Conservation (phyloP, 2,888 invertebrate species). For the Scrobipalpa costella region DNA sequence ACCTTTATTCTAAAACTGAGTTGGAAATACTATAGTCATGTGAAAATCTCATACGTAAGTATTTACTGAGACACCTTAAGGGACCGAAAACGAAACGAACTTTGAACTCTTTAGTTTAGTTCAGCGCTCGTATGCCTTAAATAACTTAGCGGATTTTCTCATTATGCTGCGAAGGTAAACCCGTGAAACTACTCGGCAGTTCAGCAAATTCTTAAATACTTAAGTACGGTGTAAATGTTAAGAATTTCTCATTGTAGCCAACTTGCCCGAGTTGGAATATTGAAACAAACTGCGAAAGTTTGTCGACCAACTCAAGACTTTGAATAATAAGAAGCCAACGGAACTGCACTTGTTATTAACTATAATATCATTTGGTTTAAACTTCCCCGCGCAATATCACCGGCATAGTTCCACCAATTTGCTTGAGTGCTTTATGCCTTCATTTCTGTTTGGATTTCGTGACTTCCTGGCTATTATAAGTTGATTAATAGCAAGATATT, state of each 20-base stretch:
- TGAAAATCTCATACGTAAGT: too few species aligned
- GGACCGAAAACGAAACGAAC: too few species aligned
- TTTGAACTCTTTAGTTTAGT: not conserved
- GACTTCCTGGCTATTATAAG: constrained; percentile 29
- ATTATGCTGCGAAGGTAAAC: constrained; percentile 21
- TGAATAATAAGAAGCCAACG: constrained; percentile 63
- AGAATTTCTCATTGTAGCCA: constrained; percentile 48
- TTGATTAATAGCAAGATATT: constrained; percentile 18
- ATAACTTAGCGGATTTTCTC: constrained; percentile 20
- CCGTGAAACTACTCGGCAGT: constrained; percentile 26
- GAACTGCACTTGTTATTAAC: constrained; percentile 57
- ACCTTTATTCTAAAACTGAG: too few species aligned
- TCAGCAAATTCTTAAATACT: constrained; percentile 41
- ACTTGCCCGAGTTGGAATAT: constrained; percentile 61
- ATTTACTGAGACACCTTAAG: too few species aligned
- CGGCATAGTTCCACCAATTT: constrained; percentile 34
- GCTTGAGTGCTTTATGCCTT: constrained; percentile 40
- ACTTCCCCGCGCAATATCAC: constrained; percentile 41
- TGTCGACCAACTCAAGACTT: constrained; percentile 56
- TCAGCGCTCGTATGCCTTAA: not conserved
- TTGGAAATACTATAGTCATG: too few species aligned
- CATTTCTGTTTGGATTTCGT: constrained; percentile 37
- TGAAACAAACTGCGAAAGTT: constrained; percentile 69
- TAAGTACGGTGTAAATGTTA: constrained; percentile 42
- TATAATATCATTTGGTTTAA: constrained; percentile 52